These are phyloP conservation scores for Saccopteryx bilineata DNA, from an alignment of 2,113 vertebrate genomes.

Conservation along the genomic window DNA sequence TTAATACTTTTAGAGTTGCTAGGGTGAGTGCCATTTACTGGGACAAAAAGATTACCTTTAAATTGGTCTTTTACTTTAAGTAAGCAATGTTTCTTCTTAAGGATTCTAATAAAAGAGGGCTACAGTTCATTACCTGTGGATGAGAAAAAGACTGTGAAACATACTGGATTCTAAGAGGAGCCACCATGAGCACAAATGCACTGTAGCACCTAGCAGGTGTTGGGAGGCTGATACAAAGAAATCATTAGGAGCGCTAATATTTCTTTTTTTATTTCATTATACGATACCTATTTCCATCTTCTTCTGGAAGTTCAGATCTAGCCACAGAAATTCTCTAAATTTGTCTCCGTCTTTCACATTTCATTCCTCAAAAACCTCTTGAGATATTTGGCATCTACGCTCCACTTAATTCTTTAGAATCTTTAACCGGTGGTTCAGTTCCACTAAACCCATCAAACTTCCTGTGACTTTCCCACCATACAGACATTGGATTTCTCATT, in stretches of 20 bases:
- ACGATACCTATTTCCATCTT: not conserved
- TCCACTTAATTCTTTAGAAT: slow-evolving; percentile 72
- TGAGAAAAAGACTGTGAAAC: slow-evolving; percentile 11
- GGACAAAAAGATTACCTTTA: slow-evolving; percentile 77
- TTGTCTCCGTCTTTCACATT: slow-evolving; percentile 30
- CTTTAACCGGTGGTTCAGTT: slow-evolving; percentile 36
- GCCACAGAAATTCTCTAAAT: not conserved
- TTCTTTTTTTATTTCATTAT: not conserved
- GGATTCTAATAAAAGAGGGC: slow-evolving; percentile 68
- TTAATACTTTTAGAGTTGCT: slow-evolving; percentile 71
- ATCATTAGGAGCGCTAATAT: not conserved
- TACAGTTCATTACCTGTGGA: slow-evolving; percentile 51
- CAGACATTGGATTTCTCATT: slow-evolving; percentile 58
- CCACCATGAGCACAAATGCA: not conserved
- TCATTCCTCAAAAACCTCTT: slow-evolving; percentile 55
- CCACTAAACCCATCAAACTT: slow-evolving; percentile 62
- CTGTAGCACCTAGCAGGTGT: not conserved
- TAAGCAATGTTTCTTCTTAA: slow-evolving; percentile 78
- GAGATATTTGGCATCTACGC: slow-evolving; percentile 43
- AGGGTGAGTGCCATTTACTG: slow-evolving; percentile 74
- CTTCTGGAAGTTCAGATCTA: not conserved
- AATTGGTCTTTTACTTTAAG: slow-evolving; percentile 71
- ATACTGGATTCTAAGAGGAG: not conserved
- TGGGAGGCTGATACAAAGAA: not conserved
- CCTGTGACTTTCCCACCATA: slow-evolving; percentile 63